Conservation (phyloP, 92 coral and sea anemone genomes). For the Zoanthus sociatus region DNA sequence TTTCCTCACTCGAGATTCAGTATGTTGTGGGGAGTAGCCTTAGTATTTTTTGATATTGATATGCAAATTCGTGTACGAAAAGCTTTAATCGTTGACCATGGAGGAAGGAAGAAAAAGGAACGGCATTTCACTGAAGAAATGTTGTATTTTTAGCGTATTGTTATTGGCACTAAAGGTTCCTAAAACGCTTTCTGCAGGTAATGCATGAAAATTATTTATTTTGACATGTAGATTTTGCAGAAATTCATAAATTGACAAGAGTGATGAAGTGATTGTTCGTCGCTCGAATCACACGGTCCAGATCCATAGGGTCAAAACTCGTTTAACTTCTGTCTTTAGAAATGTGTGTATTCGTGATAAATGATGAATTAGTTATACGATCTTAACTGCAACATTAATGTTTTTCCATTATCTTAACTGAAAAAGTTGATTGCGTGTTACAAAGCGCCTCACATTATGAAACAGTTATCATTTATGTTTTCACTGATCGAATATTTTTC, state of each 20-base stretch:
- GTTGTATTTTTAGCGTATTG: slow-evolving; percentile 21
- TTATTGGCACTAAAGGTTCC: slow-evolving; percentile 32
- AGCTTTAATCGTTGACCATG: no score
- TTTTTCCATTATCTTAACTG: no score
- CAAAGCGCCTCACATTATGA: no score
- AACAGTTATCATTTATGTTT: no score
- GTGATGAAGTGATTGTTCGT: neutral
- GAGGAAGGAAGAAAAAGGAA: no score
- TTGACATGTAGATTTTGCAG: neutral
- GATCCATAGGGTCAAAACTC: neutral
- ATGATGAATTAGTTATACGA: neutral
- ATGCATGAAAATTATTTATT: slow-evolving; percentile 3
- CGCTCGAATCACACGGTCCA: neutral
- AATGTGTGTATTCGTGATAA: neutral
- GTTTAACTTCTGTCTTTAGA: neutral
- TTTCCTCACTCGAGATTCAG: no score
- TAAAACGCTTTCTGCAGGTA: neutral
- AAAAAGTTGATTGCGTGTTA: no score
- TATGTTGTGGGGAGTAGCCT: no score
- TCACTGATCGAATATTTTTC: no score
- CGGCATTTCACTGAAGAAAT: neutral
- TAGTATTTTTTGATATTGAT: no score
- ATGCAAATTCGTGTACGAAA: no score
- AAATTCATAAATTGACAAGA: neutral
- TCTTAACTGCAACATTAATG: neutral